Evolutionary conservation across 2,888 invertebrate species (phyloP), one percentile per base, ranked within the genome.

Genomic region (Emmelina monodactyla): DNA sequence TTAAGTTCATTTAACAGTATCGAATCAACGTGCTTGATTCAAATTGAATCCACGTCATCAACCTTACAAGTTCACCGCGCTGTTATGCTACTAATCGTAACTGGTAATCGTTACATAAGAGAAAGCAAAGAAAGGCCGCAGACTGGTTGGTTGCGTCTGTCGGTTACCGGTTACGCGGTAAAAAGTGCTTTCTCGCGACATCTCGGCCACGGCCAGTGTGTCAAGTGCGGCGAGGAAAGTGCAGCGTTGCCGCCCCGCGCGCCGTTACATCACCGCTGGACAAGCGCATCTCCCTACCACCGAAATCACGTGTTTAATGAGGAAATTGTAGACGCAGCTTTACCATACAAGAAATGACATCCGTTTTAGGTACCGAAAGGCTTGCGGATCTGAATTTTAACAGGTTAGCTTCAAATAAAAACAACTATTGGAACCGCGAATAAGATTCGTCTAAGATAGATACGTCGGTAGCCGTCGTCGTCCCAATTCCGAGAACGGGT

Each of bases 171-270:
- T 69, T 72, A 72, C 71, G 68, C 63, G 64, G 73, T 73, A 75
- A 75, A 75, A 73, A 75, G 75, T 72, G 71, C 73, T 78, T 76
- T 76, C 75, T 67, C 71, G 73, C 58, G 66, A 68, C 63, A 73
- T 72, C 60, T 72, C 73, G 79, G 80, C 78, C 80, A 80, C 61
- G 79, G 80, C 66, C 80, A 80, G 62, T 76, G 69, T 79, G 81
- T 81, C 79, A 80, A 79, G 81, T 71, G 75, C 78, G 66, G 50
- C 67, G 68, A 67, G 62, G 76, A 78, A 76, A 76, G 78, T 75
- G 67, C 73, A 65, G 62, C 66, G 73, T 66, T 69, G 72, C 66
- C 64, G 62, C 50, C 57, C 57, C 62, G 62, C 61, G 37, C 58
- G 49, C 61, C 58, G 58, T 76, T 73, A 76, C 73, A 71, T 75